Evolutionary conservation across 2,888 invertebrate species (phyloP), one percentile per base, ranked within the genome.

Genomic region (Leucophenga montana): DNA sequence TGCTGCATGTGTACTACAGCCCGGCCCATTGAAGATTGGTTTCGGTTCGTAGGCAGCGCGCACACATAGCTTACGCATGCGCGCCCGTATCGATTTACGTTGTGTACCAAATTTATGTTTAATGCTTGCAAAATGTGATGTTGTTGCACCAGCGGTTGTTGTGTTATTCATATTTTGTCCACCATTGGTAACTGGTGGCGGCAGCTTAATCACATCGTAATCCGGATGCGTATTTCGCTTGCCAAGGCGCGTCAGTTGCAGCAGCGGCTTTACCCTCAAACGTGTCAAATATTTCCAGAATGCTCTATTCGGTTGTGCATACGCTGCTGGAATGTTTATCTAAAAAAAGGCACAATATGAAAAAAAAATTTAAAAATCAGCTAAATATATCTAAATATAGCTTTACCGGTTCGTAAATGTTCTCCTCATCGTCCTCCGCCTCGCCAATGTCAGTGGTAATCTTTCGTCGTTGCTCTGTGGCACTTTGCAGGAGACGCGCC

Each of bases 401-500:
- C 11, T 77, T 77, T 67, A 86, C 86, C 72, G 85, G 83, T 73
- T 86, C 86, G 65, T 86, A 86, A 65, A 86, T 86, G 69, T 85
- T 85, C 64, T 85, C 85, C 56, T 83, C 80, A 61, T 61, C 59
- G 4, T 79, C 81, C 31, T 80, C 80, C 18, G 5, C 64, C 13
- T 48, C 50, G 16, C 8, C 16, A 18, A 50, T 18, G 18, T 50
- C 50, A 16, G 5, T 18, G 6, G 8, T 16, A 6, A 18, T 4
- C 6, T 50, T 50, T 3, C 39, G 39, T 1, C 39, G 39, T n/a
- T 16, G n/a, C 6, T 50, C 13, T 22, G 62, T 16, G 64, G 27
- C 44, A 33, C 20, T 27, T 69, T 9, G 14, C 46, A 16, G 64
- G 70, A 18, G 66, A 65, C 6, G 53, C 67, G n/a, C 48, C 68